A percentile compares a stretch with the other conserved stretches of the same genome.
Evolutionary conservation across 2,888 invertebrate genomes (phyloP).

Genomic region (Cartodere bifasciata): DNA sequence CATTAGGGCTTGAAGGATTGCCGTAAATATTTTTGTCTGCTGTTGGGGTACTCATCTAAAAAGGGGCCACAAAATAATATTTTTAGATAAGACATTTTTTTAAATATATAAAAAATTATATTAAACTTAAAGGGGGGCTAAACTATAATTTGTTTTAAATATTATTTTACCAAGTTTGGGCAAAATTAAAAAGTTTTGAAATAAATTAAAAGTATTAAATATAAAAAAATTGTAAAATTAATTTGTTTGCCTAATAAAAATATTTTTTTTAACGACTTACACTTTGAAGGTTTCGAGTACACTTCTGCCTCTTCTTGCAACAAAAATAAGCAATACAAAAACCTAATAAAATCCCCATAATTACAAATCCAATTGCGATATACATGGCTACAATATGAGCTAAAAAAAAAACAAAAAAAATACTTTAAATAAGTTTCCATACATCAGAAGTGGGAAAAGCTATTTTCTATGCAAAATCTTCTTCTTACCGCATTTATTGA

Average conservation of each 20-base stretch:
- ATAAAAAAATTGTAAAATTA: too few species aligned
- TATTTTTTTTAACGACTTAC: constrained; percentile 27
- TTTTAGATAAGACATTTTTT: too few species aligned
- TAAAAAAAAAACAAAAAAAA: constrained; percentile 26
- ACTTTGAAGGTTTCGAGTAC: constrained; percentile 46
- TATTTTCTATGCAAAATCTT: too few species aligned
- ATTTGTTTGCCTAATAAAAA: constrained; percentile 8
- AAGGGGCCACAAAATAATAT: too few species aligned
- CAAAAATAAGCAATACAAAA: constrained; percentile 48
- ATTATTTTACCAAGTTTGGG: too few species aligned
- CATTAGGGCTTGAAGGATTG: constrained; percentile 57
- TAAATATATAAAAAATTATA: too few species aligned
- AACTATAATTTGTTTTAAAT: too few species aligned
- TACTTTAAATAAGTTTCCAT: not conserved
- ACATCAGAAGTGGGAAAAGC: constrained; percentile 5
- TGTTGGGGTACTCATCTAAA: constrained; percentile 50
- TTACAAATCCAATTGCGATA: constrained; percentile 52
- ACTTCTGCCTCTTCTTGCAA: constrained; percentile 40
- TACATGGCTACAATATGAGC: constrained; percentile 74
- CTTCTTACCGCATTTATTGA: constrained; percentile 72
- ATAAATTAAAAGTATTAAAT: too few species aligned
- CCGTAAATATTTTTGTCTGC: constrained; percentile 74
- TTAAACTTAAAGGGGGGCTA: too few species aligned
- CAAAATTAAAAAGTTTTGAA: too few species aligned
- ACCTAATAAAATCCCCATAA: constrained; percentile 41